Percentiles rank a stretch among this genome's conserved stretches.
Conservation (phyloP, 92 coral and sea anemone species). For the Isaurus tuberculatus region DNA sequence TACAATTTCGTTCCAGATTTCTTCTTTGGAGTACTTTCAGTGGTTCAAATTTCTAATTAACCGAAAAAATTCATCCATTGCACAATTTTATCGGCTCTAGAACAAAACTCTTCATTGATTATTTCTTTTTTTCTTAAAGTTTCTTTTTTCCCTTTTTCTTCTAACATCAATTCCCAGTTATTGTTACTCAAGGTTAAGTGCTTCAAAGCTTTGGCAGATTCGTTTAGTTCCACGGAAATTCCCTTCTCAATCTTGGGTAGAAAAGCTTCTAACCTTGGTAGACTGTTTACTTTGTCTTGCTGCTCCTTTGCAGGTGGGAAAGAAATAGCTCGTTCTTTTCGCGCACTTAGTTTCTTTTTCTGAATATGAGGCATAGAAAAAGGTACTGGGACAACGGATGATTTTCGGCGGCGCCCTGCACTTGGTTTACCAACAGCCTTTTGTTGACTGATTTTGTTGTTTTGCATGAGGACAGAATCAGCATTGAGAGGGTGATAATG, state of each 20-base stretch:
- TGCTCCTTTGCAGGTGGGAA: constrained; percentile 59
- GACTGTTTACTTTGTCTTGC: constrained; percentile 15
- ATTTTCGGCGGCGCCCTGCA: constrained; percentile 44
- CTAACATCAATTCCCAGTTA: background rate
- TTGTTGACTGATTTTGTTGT: background rate
- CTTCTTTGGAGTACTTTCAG: background rate
- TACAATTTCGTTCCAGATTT: background rate
- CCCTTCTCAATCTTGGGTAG: background rate
- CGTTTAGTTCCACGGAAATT: background rate
- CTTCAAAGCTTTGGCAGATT: background rate
- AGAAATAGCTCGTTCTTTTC: constrained; percentile 41
- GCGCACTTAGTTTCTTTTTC: constrained; percentile 8
- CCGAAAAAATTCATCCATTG: constrained; percentile 47
- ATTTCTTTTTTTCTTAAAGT: background rate
- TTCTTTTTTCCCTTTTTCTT: background rate
- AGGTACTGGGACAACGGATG: constrained; percentile 65
- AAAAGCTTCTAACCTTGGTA: background rate
- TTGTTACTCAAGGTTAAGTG: background rate
- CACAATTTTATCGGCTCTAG: constrained; percentile 30
- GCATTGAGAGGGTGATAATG: background rate
- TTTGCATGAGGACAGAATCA: background rate
- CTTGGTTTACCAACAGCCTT: background rate
- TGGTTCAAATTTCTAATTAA: background rate
- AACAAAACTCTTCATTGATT: constrained; percentile 1
- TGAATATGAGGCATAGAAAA: constrained; percentile 24